A percentile compares a stretch with the other conserved stretches of the same genome.
phyloP scores from a whole-genome alignment of 2,797 vertebrate species.

The Hydrolagus colliei region DNA sequence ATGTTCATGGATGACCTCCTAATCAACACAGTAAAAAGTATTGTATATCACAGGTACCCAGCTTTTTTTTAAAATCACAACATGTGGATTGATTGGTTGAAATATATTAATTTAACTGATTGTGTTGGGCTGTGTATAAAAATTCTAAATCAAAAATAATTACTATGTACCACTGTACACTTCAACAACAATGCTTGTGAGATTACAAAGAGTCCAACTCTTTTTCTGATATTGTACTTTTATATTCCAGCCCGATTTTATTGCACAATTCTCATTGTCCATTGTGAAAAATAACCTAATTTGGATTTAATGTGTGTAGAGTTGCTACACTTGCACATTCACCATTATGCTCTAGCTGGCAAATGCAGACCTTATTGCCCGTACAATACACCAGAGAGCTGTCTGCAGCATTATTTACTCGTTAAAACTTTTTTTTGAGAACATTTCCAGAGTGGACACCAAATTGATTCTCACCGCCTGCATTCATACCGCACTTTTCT shows the following conservation, averaged over 20 bases:
- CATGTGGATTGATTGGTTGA: too few relatives aligned
- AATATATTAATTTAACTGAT: too few relatives aligned
- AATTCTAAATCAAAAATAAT: background rate
- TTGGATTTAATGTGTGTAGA: conserved; percentile 12
- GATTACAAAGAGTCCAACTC: background rate
- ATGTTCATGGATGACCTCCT: too few relatives aligned
- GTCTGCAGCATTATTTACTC: conserved; percentile 14
- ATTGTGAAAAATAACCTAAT: conserved; percentile 25
- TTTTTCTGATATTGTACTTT: background rate
- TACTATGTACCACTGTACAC: background rate
- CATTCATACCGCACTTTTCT: too few relatives aligned
- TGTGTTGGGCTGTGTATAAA: too few relatives aligned
- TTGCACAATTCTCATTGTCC: conserved; percentile 1
- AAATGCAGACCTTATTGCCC: background rate
- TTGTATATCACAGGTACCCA: background rate
- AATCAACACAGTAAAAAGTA: too few relatives aligned
- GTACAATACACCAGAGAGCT: background rate
- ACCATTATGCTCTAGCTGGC: background rate
- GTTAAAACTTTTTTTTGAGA: too few relatives aligned
- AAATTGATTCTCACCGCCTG: too few relatives aligned
- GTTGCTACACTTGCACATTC: background rate
- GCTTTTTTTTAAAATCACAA: background rate
- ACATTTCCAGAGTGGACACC: too few relatives aligned
- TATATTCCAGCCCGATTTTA: background rate
- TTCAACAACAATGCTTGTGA: background rate